These are phyloP conservation scores for Drosophila virilis DNA, from an alignment of 1,140 invertebrate species.

Conservation along the genomic window DNA sequence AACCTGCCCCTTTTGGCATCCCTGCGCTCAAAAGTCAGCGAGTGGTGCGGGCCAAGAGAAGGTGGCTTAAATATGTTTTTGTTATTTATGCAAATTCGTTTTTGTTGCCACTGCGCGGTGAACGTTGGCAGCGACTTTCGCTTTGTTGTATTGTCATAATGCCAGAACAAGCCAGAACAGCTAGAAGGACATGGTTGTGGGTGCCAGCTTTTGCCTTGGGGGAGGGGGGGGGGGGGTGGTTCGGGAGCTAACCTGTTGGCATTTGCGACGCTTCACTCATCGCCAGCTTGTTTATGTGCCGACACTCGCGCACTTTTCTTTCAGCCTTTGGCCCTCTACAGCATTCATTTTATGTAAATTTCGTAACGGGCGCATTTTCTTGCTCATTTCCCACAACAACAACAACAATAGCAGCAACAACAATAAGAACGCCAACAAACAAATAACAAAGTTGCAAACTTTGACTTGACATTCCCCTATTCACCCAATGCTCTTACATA, in stretches of 20 bases:
- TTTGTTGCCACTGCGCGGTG: conserved; percentile 51
- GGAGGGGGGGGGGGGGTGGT: too few species aligned
- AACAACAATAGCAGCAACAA: conserved; percentile 26
- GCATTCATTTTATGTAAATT: conserved; percentile 74
- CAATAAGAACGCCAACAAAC: conserved; percentile 23
- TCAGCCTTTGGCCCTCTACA: conserved; percentile 28
- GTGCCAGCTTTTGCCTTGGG: too few species aligned
- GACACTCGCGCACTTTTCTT: conserved; percentile 56
- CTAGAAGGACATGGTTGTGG: not conserved
- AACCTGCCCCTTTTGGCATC: conserved; percentile 48
- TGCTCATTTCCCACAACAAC: conserved; percentile 67
- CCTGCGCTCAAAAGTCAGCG: conserved; percentile 22
- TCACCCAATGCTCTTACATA: conserved; percentile 54
- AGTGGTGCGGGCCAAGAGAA: conserved; percentile 17
- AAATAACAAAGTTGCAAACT: conserved; percentile 53
- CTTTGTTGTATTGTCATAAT: conserved; percentile 79
- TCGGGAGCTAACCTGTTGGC: conserved; percentile 69
- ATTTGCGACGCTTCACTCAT: conserved; percentile 58
- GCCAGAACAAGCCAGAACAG: conserved; percentile 24
- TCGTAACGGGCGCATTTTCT: conserved; percentile 70
- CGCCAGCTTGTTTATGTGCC: conserved; percentile 70
- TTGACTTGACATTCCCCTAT: conserved; percentile 60
- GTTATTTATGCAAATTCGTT: conserved; percentile 82
- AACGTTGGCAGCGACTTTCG: conserved; percentile 56
- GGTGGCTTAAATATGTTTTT: conserved; percentile 80